Evolutionary conservation across 1,140 invertebrate genomes (phyloP).

Genomic region (Meloidogyne exigua): DNA sequence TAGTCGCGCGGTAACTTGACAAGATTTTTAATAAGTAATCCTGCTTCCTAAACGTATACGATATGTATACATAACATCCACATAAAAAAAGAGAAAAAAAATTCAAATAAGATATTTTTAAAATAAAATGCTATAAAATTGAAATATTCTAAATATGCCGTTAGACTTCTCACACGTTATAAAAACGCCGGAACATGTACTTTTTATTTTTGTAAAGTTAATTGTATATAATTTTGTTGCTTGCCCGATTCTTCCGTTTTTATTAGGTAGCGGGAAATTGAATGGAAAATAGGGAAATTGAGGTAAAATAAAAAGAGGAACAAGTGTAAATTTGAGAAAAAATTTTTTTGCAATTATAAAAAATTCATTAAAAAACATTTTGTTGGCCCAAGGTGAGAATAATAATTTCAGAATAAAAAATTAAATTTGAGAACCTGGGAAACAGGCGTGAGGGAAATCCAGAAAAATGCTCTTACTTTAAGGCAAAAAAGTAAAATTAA

Average conservation of each 20-base stretch:
- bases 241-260: not conserved
- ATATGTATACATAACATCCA: too few relatives aligned
- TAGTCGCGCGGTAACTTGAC: too few relatives aligned
- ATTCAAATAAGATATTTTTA: too few relatives aligned
- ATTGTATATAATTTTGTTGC: not conserved
- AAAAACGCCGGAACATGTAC: not conserved
- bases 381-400: not conserved
- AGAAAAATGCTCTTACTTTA: not conserved
- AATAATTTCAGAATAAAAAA: not conserved
- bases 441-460: not conserved
- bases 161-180: not conserved
- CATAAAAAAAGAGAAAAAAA: too few relatives aligned
- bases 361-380: not conserved
- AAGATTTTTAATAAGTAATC: too few relatives aligned
- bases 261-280: constrained; percentile 4
- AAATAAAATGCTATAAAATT: too few relatives aligned
- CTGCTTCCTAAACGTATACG: too few relatives aligned
- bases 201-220: constrained; percentile 1
- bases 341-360: not conserved
- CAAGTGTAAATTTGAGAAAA: constrained; percentile 2
- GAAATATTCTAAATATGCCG: too few relatives aligned
- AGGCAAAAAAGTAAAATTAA: not conserved
- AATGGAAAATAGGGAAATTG: not conserved
- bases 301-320: not conserved
- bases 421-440: not conserved